A percentile compares a stretch with the other conserved stretches of the same genome.
phyloP scores from a whole-genome alignment of 2,888 invertebrate species.

The Leucophenga maculata region DNA sequence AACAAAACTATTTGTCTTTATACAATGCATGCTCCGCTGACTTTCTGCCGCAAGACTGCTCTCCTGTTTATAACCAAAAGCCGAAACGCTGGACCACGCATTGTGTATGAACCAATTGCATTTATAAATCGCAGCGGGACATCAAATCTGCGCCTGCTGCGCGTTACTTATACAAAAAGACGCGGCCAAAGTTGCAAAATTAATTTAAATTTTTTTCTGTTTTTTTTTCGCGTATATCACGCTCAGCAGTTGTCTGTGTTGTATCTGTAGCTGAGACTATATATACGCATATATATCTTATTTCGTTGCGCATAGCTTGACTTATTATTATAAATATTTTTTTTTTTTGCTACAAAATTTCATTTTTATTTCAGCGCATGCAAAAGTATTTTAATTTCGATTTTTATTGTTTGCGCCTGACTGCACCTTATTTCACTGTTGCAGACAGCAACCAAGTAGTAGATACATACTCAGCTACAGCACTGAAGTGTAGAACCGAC shows the following conservation, averaged over 20 bases:
- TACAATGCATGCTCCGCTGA: neutral
- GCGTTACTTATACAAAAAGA: conserved; percentile 13
- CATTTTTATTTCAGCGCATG: conserved; percentile 10
- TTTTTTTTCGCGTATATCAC: no score
- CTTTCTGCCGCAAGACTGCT: neutral
- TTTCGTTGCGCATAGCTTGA: neutral
- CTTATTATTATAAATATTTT: neutral
- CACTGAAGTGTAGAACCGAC: neutral
- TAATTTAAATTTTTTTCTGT: conserved; percentile 11
- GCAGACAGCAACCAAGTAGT: neutral
- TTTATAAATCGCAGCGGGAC: conserved; percentile 25
- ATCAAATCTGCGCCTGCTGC: conserved; percentile 6
- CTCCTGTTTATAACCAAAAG: neutral
- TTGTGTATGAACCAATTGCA: conserved; percentile 14
- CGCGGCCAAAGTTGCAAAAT: conserved; percentile 12
- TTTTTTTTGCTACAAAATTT: neutral
- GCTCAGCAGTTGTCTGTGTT: neutral
- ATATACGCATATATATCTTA: neutral
- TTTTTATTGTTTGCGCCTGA: conserved; percentile 16
- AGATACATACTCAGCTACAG: neutral
- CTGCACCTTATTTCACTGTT: conserved; percentile 15
- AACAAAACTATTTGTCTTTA: neutral
- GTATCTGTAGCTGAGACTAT: conserved; percentile 1
- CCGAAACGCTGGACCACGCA: neutral
- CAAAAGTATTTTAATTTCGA: conserved; percentile 15